Conservation (phyloP, 2,888 invertebrate species). For the Mythimna ferrago region DNA sequence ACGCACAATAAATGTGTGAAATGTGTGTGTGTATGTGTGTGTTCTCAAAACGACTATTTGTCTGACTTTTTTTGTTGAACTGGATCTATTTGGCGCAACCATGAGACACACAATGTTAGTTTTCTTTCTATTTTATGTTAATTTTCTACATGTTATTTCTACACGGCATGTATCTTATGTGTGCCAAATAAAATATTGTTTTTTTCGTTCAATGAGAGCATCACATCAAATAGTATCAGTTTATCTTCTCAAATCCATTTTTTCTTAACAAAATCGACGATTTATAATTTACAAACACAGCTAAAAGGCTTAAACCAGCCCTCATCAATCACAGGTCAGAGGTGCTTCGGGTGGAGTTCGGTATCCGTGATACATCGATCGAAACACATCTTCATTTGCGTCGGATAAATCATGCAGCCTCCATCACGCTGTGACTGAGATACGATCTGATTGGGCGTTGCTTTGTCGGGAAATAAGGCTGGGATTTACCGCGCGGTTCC, state of each 20-base stretch:
- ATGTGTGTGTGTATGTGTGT: too few species aligned
- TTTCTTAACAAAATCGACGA: neutral
- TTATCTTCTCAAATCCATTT: neutral
- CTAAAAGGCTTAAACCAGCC: conserved; percentile 1
- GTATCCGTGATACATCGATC: conserved; percentile 19
- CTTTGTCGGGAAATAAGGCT: conserved; percentile 25
- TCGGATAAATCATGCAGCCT: conserved; percentile 58
- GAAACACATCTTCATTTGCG: conserved; percentile 55
- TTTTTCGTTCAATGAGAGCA: neutral
- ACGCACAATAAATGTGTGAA: too few species aligned
- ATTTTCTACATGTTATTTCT: too few species aligned
- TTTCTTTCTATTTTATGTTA: too few species aligned
- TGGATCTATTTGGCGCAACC: too few species aligned
- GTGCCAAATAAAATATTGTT: too few species aligned
- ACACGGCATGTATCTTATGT: too few species aligned
- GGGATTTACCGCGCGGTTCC: conserved; percentile 14
- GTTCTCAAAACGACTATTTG: too few species aligned
- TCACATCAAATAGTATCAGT: neutral
- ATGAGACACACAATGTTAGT: too few species aligned
- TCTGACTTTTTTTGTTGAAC: too few species aligned
- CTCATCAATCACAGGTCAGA: conserved; percentile 40
- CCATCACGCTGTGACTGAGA: conserved; percentile 31
- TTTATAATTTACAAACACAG: conserved; percentile 26
- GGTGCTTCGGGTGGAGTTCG: neutral
- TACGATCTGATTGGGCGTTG: conserved; percentile 43